phyloP scores from a whole-genome alignment of 2,888 invertebrate genomes.

The Antitype chi region DNA sequence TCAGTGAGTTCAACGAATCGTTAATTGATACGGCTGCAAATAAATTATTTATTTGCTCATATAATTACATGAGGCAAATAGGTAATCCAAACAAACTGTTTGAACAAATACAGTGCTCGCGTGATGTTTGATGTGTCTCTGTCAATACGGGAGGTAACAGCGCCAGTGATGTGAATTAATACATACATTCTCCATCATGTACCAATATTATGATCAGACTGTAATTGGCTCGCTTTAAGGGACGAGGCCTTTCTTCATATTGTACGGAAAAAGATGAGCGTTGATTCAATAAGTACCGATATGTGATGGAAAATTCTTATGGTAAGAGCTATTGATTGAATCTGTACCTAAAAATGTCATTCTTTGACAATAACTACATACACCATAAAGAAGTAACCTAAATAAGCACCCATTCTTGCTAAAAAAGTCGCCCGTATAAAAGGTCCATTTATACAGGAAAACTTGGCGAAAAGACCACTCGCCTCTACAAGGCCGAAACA shows the following conservation, averaged over 20 bases:
- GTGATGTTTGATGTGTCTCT: constrained; percentile 34
- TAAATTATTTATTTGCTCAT: constrained; percentile 48
- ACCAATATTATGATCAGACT: background rate
- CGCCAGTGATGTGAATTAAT: constrained; percentile 6
- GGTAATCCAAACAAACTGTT: constrained; percentile 44
- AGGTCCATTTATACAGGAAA: constrained; percentile 12
- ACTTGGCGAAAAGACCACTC: background rate
- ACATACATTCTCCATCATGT: background rate
- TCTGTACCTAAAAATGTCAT: background rate
- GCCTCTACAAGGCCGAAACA: background rate
- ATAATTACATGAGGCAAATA: constrained; percentile 53
- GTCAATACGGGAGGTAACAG: constrained; percentile 42
- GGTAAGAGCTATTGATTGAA: too few species aligned
- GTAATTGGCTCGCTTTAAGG: background rate
- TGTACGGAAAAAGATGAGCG: background rate
- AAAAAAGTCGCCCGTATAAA: background rate
- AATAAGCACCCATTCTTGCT: background rate
- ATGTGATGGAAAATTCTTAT: background rate
- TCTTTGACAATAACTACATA: background rate
- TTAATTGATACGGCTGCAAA: constrained; percentile 47
- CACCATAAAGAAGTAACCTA: background rate
- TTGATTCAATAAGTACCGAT: background rate
- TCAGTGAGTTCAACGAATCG: constrained; percentile 22
- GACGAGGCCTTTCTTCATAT: background rate
- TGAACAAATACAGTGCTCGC: constrained; percentile 31